These are phyloP conservation scores for Mastomys coucha DNA, from an alignment of 2,113 vertebrate species.

Conservation along the genomic window DNA sequence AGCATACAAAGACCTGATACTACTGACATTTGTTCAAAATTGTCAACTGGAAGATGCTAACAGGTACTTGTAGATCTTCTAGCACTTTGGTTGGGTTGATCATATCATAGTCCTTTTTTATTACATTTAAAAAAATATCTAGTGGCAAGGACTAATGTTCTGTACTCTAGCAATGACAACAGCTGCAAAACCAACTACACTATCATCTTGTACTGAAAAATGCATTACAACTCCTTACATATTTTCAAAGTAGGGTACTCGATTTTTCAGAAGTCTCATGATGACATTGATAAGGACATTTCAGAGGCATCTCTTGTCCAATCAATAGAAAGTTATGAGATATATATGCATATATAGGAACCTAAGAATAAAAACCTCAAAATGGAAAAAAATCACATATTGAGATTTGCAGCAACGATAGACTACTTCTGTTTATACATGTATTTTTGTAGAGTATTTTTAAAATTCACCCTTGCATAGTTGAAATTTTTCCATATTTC, in stretches of 20 bases:
- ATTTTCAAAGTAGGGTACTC: constrained; percentile 70
- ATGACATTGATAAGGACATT: constrained; percentile 72
- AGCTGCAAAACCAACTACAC: constrained; percentile 42
- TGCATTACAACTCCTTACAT: constrained; percentile 60
- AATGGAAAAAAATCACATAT: constrained; percentile 76
- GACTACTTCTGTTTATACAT: constrained; percentile 74
- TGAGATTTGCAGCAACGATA: constrained; percentile 73
- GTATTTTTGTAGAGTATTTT: constrained; percentile 72
- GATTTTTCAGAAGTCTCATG: constrained; percentile 63
- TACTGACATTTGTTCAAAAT: constrained; percentile 1
- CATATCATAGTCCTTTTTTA: constrained; percentile 47
- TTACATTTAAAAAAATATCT: constrained; percentile 32
- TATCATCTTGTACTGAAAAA: constrained; percentile 63
- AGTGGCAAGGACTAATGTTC: constrained; percentile 44
- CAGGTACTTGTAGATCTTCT: constrained; percentile 13
- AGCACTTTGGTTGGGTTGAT: constrained; percentile 5
- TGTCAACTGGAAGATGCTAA: constrained; percentile 3
- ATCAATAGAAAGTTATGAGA: constrained; percentile 64
- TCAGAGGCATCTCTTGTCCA: constrained; percentile 66
- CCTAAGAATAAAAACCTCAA: constrained; percentile 75
- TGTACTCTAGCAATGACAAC: not conserved
- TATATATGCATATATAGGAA: constrained; percentile 15
- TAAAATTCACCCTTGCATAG: constrained; percentile 68
- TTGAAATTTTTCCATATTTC: constrained; percentile 62
- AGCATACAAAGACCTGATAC: not conserved